A percentile compares a stretch with the other conserved stretches of the same genome.
These are phyloP conservation scores for Porites evermanni DNA, from an alignment of 92 coral and sea anemone species.

Conservation along the genomic window DNA sequence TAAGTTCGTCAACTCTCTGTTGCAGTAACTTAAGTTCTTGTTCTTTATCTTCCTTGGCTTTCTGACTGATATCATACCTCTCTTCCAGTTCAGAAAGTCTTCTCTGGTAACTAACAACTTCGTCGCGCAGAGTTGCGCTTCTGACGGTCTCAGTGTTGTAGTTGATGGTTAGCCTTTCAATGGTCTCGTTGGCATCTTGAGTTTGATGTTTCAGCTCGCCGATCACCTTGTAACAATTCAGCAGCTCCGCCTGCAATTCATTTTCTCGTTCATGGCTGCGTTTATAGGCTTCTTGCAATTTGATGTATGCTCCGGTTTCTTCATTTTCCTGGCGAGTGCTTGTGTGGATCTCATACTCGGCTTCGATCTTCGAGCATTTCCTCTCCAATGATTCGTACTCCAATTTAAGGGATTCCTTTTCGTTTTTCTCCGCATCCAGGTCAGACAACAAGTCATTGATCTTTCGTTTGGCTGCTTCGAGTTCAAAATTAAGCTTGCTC, in stretches of 20 bases:
- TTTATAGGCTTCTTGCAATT: constrained; percentile 90
- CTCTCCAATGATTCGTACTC: constrained; percentile 83
- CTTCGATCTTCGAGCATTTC: constrained; percentile 89
- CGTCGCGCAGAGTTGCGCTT: constrained; percentile 76
- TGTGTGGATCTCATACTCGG: constrained; percentile 90
- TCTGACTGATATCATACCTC: constrained; percentile 81
- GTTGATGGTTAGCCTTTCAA: constrained; percentile 71
- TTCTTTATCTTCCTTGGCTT: constrained; percentile 84
- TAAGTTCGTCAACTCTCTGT: constrained; percentile 84
- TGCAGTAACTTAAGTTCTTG: constrained; percentile 87
- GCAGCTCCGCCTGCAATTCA: constrained; percentile 87
- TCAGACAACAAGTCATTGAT: constrained; percentile 86
- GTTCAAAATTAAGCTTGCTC: constrained; percentile 83
- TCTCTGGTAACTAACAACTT: constrained; percentile 84
- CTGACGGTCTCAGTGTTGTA: constrained; percentile 78
- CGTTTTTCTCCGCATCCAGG: constrained; percentile 80
- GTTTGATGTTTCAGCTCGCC: constrained; percentile 86
- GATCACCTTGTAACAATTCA: constrained; percentile 86
- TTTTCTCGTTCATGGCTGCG: constrained; percentile 97
- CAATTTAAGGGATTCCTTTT: constrained; percentile 84
- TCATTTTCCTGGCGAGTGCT: constrained; percentile 81
- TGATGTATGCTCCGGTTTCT: constrained; percentile 85
- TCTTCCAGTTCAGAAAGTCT: constrained; percentile 95
- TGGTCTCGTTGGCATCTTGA: constrained; percentile 67
- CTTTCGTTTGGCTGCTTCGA: constrained; percentile 90